Base-by-base conservation (phyloP, 1,140 invertebrate species). In the Drosophila insularis region DNA sequence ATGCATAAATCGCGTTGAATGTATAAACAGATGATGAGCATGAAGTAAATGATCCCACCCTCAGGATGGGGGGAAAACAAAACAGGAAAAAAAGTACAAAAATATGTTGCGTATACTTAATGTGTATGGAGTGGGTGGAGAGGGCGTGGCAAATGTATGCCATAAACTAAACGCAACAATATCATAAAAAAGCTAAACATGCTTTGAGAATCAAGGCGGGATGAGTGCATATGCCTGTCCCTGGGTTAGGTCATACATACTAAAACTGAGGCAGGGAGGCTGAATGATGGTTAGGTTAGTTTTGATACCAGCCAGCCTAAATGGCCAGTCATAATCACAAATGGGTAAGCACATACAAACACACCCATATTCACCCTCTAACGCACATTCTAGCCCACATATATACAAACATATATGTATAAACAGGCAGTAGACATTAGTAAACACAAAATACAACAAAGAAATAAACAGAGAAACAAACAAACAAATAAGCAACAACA, bases 301-400 rank as follows among this genome's bases (percentile, higher is more conserved):
- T 55, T 14, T 37, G 31, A 17, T 71, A 46, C 46, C 27, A 54
- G 81, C 59, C 58, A 60, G 54, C 68, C 70, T 53, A 77, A 81
- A 85, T 78, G 82, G 79, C 39, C 79, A 81, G 81, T 78, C 81
- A 79, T 87, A 86, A 86, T 86, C 72, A 71, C 37, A 73, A 77
- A 70, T 69, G 69, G 68, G 58, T 65, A 67, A 37, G 32, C 35
- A 67, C 35, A 21, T 32, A 59, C 43, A 7, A 39, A 59, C 21
- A 31, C 4, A 13, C 6, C 2, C 21, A 35, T 46, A 70, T 60
- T 6, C 23, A 2, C 23, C 23, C 0, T 27, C 23, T 27, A 27
- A 5, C 3, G 23, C 0, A 27, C 27, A 6, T 27, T 27, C 27
- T 27, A n/a, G n/a, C n/a, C n/a, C n/a, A 60, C 62, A 14, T 35